phyloP scores from a whole-genome alignment of 2,113 vertebrate species.

The Dicerorhinus sumatrensis region DNA sequence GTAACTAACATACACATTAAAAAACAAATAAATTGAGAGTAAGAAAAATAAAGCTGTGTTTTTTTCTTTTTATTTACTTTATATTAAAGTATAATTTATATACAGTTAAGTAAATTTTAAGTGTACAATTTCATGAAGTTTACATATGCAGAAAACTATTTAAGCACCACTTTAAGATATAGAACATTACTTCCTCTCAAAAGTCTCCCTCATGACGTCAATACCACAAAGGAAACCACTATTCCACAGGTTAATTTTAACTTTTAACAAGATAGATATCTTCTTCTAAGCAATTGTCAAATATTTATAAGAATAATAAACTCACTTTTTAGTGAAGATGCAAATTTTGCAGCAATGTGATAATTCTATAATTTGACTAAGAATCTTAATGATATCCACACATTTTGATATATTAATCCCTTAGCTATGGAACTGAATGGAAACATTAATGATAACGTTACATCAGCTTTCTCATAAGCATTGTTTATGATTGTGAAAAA shows the following conservation, averaged over 20 bases:
- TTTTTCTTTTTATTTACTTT: neutral
- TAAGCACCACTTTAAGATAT: neutral
- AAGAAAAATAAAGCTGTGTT: neutral
- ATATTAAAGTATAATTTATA: neutral
- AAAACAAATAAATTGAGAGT: neutral
- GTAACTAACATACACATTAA: neutral
- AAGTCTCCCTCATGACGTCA: neutral
- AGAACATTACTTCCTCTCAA: neutral
- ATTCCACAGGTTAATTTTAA: neutral
- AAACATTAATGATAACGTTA: neutral
- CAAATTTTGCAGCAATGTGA: neutral
- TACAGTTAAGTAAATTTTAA: neutral
- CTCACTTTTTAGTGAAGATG: neutral
- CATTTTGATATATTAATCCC: conserved; percentile 30
- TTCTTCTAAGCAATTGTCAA: neutral
- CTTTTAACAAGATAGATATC: neutral
- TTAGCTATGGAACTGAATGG: conserved; percentile 2
- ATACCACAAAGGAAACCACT: neutral
- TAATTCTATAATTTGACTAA: neutral
- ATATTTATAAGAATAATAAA: conserved; percentile 8
- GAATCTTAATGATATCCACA: neutral
- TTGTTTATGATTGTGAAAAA: neutral
- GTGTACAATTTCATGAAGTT: neutral
- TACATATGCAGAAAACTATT: neutral
- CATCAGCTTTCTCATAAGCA: neutral